Evolutionary conservation across 2,888 invertebrate species (phyloP), one percentile per base, ranked within the genome.

Genomic region (Dyspetes luteomarginatus): DNA sequence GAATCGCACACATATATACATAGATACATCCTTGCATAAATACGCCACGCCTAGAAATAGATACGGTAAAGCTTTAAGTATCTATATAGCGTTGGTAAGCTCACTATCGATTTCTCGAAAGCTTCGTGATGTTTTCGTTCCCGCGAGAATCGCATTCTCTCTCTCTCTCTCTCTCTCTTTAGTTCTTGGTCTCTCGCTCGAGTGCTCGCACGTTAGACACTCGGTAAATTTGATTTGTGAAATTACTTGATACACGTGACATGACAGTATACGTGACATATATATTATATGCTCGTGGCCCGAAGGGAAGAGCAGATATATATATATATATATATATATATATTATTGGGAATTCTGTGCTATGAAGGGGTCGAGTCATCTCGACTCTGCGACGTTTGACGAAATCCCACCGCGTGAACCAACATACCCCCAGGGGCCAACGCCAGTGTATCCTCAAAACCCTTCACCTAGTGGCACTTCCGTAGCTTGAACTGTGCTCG

Each of bases 181-280:
- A 60, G 41, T 55, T 52, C 15, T 15, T 52, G 48, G 36, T 41
- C 45, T 62, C 62, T 30, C 62, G 68, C 22, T 22, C 36, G 67
- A 68, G 52, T 50, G 56, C 74, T 69, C 56, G 58, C 65, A 58
- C 65, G 71, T 75, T 75, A 71, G 75, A 69, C 71, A 79, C 78
- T 69, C 74, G 75, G 79, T 79, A 79, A 75, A 79, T 79, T 79
- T 75, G 75, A 79, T 79, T 75, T 79, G 74, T 58, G 74, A 71
- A 75, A 79, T 79, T 65, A 79, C 79, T 79, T 69, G 79, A 79
- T 75, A 71, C 41, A 64, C 64, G 64, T 65, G 60, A 58, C 58
- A 55, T 43, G 55, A 60, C 67, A 17, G 48, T 36, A 65, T 43
- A 48, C 22, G 22, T 68, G 67, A 50, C 4, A 56, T 28, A 56